These are phyloP conservation scores for Zhuqinia jingwanae DNA, from an alignment of 2,888 invertebrate genomes.

Conservation along the genomic window DNA sequence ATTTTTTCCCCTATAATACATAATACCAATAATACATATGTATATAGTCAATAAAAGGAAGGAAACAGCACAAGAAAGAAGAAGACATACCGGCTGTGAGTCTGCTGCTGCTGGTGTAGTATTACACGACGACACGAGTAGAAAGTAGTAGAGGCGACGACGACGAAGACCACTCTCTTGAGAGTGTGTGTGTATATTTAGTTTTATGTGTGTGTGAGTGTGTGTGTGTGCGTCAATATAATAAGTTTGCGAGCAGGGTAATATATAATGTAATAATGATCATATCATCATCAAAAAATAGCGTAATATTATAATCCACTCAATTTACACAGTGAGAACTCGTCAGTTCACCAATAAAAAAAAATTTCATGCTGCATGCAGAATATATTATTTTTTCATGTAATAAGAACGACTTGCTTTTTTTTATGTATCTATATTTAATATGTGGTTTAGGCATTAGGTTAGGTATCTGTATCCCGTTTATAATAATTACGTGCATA, in stretches of 20 bases:
- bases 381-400: not conserved
- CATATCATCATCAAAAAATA: not conserved
- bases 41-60: not conserved
- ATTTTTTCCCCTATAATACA: too few species aligned
- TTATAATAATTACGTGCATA: too few species aligned
- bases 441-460: too few species aligned
- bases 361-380: constrained; percentile 4
- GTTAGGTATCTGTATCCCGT: too few species aligned
- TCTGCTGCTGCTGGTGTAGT: not conserved
- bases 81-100: constrained; percentile 32
- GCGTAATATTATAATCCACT: not conserved
- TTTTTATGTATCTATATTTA: not conserved
- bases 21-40: too few species aligned
- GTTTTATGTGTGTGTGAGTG: too few species aligned
- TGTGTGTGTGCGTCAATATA: not conserved
- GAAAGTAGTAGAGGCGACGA: too few species aligned
- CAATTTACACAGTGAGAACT: not conserved
- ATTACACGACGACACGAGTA: too few species aligned
- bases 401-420: not conserved
- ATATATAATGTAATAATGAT: too few species aligned
- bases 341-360: too few species aligned
- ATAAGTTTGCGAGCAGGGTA: not conserved
- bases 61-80: not conserved
- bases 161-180: not conserved
- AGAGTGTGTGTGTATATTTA: not conserved